A percentile compares a stretch with the other conserved stretches of the same genome.
These are phyloP conservation scores for Crepidodera aurea DNA, from an alignment of 2,888 invertebrate genomes.

Conservation along the genomic window DNA sequence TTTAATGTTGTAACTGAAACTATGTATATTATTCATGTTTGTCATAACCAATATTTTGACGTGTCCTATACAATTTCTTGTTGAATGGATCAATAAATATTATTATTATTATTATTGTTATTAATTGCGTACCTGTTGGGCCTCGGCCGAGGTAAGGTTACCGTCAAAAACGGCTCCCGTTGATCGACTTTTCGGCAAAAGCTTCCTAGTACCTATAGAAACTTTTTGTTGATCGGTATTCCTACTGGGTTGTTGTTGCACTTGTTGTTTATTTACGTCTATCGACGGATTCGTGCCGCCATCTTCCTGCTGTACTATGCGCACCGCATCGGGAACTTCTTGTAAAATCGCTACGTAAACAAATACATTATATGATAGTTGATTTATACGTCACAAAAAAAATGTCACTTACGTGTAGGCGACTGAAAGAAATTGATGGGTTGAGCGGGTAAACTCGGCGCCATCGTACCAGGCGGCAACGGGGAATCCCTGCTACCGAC, in stretches of 20 bases:
- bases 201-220: slow-evolving; percentile 55
- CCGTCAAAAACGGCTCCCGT: slow-evolving; percentile 62
- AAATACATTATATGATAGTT: slow-evolving; percentile 6
- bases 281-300: slow-evolving; percentile 49
- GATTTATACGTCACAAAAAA: neutral
- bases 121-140: slow-evolving; percentile 65
- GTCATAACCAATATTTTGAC: no score
- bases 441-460: slow-evolving; percentile 56
- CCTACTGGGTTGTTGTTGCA: slow-evolving; percentile 39
- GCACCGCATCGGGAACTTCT: slow-evolving; percentile 68
- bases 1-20: no score
- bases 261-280: slow-evolving; percentile 53
- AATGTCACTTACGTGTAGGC: slow-evolving; percentile 51
- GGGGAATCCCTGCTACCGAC: slow-evolving; percentile 57
- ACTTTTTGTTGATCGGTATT: slow-evolving; percentile 32
- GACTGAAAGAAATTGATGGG: slow-evolving; percentile 60
- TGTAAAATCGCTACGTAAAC: slow-evolving; percentile 62
- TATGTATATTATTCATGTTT: no score
- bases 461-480: slow-evolving; percentile 50
- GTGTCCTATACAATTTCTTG: no score
- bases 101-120: no score
- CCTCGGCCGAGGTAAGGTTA: slow-evolving; percentile 66
- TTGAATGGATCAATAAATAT: no score
- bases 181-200: slow-evolving; percentile 65
- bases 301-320: slow-evolving; percentile 65